Percentiles rank a stretch among this genome's conserved stretches.
Evolutionary conservation across 35 echinoderm and acorn worm genomes (phyloP).

Genomic region (Holothuria glaberrima): DNA sequence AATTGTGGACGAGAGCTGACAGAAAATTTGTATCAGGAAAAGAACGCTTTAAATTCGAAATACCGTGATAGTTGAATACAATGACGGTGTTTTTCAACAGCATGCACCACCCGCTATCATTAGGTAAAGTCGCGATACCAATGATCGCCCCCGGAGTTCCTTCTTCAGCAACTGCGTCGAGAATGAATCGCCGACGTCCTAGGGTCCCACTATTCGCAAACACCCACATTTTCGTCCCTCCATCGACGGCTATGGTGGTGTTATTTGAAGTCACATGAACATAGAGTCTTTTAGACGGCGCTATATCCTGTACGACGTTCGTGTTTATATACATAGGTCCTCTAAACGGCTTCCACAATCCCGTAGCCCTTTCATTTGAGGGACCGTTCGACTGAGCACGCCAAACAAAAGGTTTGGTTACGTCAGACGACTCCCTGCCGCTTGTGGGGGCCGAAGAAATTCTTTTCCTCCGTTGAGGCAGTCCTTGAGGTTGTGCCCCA

Average conservation of each 20-base stretch:
- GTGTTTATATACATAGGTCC: no score
- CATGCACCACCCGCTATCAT: conserved; percentile 19
- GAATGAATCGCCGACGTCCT: neutral
- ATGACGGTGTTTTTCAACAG: neutral
- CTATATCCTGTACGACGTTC: no score
- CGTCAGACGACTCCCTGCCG: no score
- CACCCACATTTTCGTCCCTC: conserved; percentile 14
- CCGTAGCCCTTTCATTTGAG: no score
- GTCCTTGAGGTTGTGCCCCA: no score
- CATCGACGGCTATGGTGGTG: conserved; percentile 3
- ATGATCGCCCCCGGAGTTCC: neutral
- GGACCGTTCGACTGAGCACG: no score
- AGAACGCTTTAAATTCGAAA: neutral
- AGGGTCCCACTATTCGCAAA: neutral
- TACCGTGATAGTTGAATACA: conserved; percentile 6
- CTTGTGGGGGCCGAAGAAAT: no score
- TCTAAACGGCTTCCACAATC: no score
- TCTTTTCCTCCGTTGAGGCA: no score
- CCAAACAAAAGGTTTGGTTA: no score
- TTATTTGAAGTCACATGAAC: neutral
- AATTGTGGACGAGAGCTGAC: neutral
- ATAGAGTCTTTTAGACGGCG: neutral
- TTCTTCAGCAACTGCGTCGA: no score
- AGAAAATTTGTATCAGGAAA: neutral
- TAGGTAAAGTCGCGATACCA: neutral